Evolutionary conservation across 1,140 invertebrate species (phyloP), one percentile per base, ranked within the genome.

Genomic region (Lineus longissimus): DNA sequence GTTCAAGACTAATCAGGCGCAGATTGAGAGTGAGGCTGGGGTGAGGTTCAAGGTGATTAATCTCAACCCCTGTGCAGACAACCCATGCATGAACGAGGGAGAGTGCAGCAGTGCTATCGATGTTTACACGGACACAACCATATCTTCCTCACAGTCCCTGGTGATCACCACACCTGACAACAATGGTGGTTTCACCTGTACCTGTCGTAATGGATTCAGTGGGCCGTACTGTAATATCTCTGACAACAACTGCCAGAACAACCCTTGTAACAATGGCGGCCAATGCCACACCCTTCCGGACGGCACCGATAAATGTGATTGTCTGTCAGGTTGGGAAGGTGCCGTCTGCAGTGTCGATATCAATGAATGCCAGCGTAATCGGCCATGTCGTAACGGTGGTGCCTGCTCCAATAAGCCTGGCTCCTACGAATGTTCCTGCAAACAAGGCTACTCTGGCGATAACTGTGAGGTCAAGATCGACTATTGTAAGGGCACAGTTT

Each of bases 111-210:
- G 78, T 51, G 11, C 25, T 41, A 29, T 54, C 54, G 15, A 33
- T 2, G 23, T 61, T 2, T 43, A 51, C 43, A 17, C 41, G 1
- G 19, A 2, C 31, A 27, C 11, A 4, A 54, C 55, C 73, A 87
- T 94, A 13, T 75, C 73, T 51, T 36, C 89, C 87, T 75, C 84
- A 89, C 13, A 91, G 90, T 76, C 90, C 89, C 23, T 91, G 89
- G 91, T 91, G 9, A 90, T 95, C 1, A 92, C 93, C 68, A 98
- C 95, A 78, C 95, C 94, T 0, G 94, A 97, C 81, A 83, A 97
- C 61, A 86, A 96, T 1, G 90, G 91, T 59, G 93, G 96, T 36
- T 94, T 93, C 75, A 67, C 88, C 63, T 97, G 95, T 79, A 90
- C 87, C 64, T 97, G 95, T 76, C 87, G 87, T 0, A 88, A 92